phyloP scores from a whole-genome alignment of 2,113 vertebrate genomes.

The Rhinogobius similis region DNA sequence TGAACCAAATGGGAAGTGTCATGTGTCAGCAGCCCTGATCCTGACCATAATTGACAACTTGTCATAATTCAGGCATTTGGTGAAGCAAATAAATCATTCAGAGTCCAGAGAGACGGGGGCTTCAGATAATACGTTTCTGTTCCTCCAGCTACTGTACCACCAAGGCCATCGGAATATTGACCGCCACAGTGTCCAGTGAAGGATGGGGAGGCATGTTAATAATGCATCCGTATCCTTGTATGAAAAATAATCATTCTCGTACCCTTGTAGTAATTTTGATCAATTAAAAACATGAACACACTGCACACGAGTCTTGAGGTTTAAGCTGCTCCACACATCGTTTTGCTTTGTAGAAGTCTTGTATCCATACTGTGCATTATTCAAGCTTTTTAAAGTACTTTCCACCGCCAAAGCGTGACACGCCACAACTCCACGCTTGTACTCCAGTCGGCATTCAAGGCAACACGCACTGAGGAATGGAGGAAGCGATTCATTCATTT shows the following conservation, averaged over 20 bases:
- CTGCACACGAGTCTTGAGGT: not conserved
- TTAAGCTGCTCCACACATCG: not conserved
- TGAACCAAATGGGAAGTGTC: conserved; percentile 74
- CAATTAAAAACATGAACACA: not conserved
- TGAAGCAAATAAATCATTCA: conserved; percentile 66
- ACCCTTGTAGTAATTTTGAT: not conserved
- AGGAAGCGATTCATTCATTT: no score
- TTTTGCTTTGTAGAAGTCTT: no score
- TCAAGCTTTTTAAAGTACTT: no score
- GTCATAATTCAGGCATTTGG: conserved; percentile 61
- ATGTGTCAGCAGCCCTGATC: conserved; percentile 67
- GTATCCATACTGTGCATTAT: no score
- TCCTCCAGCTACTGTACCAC: conserved; percentile 19
- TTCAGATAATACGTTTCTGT: conserved; percentile 38
- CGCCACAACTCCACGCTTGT: no score
- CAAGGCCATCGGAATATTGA: conserved; percentile 15
- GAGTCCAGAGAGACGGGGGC: conserved; percentile 50
- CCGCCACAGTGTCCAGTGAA: conserved; percentile 6
- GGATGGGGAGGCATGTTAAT: not conserved
- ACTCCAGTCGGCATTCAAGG: no score
- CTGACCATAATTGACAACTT: conserved; percentile 78
- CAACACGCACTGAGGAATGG: no score
- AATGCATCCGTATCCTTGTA: not conserved
- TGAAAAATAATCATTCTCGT: not conserved
- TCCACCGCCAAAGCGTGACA: no score